These are phyloP conservation scores for Scolanthus callimorphus DNA, from an alignment of 92 coral and sea anemone species.

Conservation along the genomic window DNA sequence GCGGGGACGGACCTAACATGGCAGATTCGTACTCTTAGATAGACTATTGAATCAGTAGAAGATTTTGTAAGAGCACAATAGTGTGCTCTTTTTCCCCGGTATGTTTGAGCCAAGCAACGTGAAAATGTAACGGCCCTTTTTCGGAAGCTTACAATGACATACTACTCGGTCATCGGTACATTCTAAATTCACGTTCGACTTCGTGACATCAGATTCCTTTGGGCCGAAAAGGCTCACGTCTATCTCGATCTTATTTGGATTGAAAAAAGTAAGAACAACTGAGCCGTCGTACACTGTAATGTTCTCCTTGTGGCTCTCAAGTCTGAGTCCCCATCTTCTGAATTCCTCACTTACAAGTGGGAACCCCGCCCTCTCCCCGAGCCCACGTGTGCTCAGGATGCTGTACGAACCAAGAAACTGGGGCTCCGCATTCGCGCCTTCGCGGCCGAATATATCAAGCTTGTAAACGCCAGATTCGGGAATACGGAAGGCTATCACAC, in stretches of 20 bases:
- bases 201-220: slow-evolving; percentile 13
- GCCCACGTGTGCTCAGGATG: slow-evolving; percentile 47
- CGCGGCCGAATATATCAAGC: slow-evolving; percentile 69
- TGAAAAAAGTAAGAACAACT: slow-evolving; percentile 44
- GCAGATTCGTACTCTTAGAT: too few relatives aligned
- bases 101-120: slow-evolving; percentile 51
- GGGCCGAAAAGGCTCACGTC: slow-evolving; percentile 40
- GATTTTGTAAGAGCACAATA: slow-evolving; percentile 54
- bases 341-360: slow-evolving; percentile 66
- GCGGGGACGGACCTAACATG: too few relatives aligned
- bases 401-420: slow-evolving; percentile 54
- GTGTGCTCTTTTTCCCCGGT: slow-evolving; percentile 4
- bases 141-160: slow-evolving; percentile 52
- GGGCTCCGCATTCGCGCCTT: slow-evolving; percentile 43
- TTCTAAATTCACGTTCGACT: slow-evolving; percentile 33
- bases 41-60: too few relatives aligned
- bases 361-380: slow-evolving; percentile 70
- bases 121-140: slow-evolving; percentile 54
- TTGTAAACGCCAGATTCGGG: slow-evolving; percentile 71
- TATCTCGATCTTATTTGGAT: slow-evolving; percentile 45
- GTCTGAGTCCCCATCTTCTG: slow-evolving; percentile 72
- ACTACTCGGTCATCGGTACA: slow-evolving; percentile 50
- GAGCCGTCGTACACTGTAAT: slow-evolving; percentile 57
- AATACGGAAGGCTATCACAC: slow-evolving; percentile 47
- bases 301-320: slow-evolving; percentile 72